These are phyloP conservation scores for Hoplostethus atlanticus DNA, from an alignment of 2,797 vertebrate genomes.

Conservation along the genomic window DNA sequence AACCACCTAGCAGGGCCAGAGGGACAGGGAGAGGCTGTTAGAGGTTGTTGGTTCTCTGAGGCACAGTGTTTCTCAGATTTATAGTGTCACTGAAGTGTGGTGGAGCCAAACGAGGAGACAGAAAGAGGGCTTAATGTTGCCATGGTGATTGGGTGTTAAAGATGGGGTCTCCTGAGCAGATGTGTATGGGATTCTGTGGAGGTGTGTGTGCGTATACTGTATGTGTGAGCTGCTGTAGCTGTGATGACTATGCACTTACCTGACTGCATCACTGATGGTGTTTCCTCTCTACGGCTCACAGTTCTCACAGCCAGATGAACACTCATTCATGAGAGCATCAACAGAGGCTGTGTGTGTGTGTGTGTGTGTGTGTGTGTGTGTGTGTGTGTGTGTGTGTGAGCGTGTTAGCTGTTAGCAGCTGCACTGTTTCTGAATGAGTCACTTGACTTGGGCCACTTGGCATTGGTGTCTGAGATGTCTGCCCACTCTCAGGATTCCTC, in stretches of 20 bases:
- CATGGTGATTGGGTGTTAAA: slow-evolving; percentile 40
- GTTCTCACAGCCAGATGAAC: slow-evolving; percentile 20
- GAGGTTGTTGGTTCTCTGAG: slow-evolving; percentile 48
- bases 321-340: slow-evolving; percentile 52
- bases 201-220: slow-evolving; percentile 6
- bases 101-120: slow-evolving; percentile 27
- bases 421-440: slow-evolving; percentile 53
- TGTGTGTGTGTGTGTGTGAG: slow-evolving; percentile 24
- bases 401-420: slow-evolving; percentile 59
- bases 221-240: not conserved
- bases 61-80: slow-evolving; percentile 49
- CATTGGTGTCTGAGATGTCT: slow-evolving; percentile 13
- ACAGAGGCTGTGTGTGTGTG: slow-evolving; percentile 43
- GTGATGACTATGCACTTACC: slow-evolving; percentile 6
- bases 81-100: slow-evolving; percentile 49
- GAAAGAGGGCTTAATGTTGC: slow-evolving; percentile 51
- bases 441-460: slow-evolving; percentile 34
- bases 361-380: not conserved
- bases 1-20: slow-evolving; percentile 38
- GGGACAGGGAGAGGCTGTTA: slow-evolving; percentile 55
- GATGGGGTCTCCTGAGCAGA: slow-evolving; percentile 9
- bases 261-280: slow-evolving; percentile 25
- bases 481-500: slow-evolving; percentile 33
- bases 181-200: not conserved
- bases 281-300: slow-evolving; percentile 34